Evolutionary conservation across 2,113 vertebrate genomes (phyloP), one percentile per base, ranked within the genome.

Genomic region (Carassius gibelio): DNA sequence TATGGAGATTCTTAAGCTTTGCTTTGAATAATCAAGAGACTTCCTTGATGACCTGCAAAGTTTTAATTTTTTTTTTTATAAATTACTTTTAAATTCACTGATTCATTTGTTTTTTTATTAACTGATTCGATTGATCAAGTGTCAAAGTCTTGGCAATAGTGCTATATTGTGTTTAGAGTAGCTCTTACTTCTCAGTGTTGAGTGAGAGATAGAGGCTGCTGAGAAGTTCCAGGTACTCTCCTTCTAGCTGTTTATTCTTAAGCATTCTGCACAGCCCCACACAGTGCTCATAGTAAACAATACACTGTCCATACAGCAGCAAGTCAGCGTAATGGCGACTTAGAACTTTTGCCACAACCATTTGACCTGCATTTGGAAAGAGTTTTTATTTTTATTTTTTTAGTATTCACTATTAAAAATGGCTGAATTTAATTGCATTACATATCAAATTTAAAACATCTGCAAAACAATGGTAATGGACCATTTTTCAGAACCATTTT

Each of bases 1-100:
- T 0, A 99, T 98, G 89, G 98, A 99, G 91, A 99, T 98, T 85
- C 96, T 95, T 85, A 99, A 93, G 78, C 97, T 98, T 92, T 99
- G 97, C 86, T 99, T 99, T 86, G 96, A 97, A 93, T 96, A 99
- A 82, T 95, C 95, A 71, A 99, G 94, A 26, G 98, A 97, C 85
- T 91, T 96, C 80, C 94, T 94, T 85, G 97, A 94, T 36, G 96
- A 97, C 89, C 98, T 99, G 90, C 14, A 57, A 75, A 11, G 0
- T 42, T 45, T 38, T 38, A 3, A 38, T 38, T 38, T 75, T 48
- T 38, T 75, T 48, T 48, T 42, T 34, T 26, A 13, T 26, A 30
- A 48, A 61, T 11, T 64, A 15, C 4, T 52, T 57, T 34, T 23
- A 0, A 52, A 36, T 79, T 15, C 2, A 48, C 42, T 10, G 42